Conservation (phyloP, 2,888 invertebrate genomes). For the Stenchaetothrips biformis region DNA sequence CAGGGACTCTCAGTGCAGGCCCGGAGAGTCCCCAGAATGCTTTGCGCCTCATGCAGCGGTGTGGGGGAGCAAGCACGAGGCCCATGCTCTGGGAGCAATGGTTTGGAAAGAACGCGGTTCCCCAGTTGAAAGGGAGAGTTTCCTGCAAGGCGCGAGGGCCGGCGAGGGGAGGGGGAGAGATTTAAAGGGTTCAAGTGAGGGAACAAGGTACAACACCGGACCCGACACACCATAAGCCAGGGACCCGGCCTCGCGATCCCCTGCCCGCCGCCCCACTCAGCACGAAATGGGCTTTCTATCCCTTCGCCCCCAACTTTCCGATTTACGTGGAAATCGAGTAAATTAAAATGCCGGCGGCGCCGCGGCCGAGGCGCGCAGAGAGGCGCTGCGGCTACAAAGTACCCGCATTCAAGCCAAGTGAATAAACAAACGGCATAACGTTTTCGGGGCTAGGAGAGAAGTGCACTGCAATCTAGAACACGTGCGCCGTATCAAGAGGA, state of each 20-base stretch:
- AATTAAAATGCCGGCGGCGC: constrained; percentile 11
- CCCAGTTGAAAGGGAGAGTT: constrained; percentile 22
- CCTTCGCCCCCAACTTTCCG: constrained; percentile 9
- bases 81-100: constrained; percentile 20
- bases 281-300: constrained; percentile 16
- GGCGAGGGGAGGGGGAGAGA: not conserved
- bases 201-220: constrained; percentile 4
- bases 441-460: no score
- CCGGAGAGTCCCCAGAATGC: not conserved
- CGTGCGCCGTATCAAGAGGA: no score
- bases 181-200: constrained; percentile 23
- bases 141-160: not conserved
- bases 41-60: not conserved
- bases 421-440: constrained; percentile 15
- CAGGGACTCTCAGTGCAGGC: not conserved
- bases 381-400: not conserved
- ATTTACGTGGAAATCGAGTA: constrained; percentile 23
- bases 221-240: constrained; percentile 20
- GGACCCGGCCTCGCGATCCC: no score
- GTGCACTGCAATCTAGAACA: no score
- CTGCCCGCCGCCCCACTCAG: not conserved
- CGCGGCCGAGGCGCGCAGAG: not conserved
- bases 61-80: not conserved
- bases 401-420: constrained; percentile 6
- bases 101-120: constrained; percentile 22